These are phyloP conservation scores for Piprites chloris DNA, from an alignment of 2,113 vertebrate species.

Conservation along the genomic window DNA sequence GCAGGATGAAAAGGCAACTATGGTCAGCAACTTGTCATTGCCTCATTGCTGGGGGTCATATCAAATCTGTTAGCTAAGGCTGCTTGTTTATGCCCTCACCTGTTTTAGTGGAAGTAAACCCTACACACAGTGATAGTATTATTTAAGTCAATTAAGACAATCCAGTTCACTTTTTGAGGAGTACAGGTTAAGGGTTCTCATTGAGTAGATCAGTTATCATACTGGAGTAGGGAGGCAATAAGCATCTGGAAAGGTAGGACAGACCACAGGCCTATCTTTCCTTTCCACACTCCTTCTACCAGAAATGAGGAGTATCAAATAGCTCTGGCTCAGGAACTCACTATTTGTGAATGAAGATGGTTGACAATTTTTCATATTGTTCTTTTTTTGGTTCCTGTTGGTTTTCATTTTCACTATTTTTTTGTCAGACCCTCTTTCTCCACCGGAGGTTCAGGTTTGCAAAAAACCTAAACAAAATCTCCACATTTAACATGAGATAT, in stretches of 20 bases:
- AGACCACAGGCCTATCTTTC: neutral
- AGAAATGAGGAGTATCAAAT: neutral
- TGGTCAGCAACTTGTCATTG: neutral
- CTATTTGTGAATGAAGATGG: neutral
- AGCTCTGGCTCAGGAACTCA: neutral
- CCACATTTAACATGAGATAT: neutral
- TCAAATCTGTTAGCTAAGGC: neutral
- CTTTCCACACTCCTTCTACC: neutral
- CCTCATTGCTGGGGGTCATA: neutral
- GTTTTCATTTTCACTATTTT: neutral
- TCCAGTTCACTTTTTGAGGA: neutral
- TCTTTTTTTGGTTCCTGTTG: neutral
- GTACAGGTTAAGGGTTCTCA: neutral
- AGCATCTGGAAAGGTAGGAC: neutral
- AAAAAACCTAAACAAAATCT: neutral
- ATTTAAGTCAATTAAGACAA: neutral
- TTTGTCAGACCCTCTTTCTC: neutral
- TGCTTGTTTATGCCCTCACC: neutral
- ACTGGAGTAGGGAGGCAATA: neutral
- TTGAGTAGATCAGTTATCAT: neutral
- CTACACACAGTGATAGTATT: neutral
- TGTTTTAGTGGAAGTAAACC: neutral
- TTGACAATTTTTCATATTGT: neutral
- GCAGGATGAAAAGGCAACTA: neutral
- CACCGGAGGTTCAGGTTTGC: neutral